Evolutionary conservation across 2,113 vertebrate genomes (phyloP).

Genomic region (Tachycineta bicolor): DNA sequence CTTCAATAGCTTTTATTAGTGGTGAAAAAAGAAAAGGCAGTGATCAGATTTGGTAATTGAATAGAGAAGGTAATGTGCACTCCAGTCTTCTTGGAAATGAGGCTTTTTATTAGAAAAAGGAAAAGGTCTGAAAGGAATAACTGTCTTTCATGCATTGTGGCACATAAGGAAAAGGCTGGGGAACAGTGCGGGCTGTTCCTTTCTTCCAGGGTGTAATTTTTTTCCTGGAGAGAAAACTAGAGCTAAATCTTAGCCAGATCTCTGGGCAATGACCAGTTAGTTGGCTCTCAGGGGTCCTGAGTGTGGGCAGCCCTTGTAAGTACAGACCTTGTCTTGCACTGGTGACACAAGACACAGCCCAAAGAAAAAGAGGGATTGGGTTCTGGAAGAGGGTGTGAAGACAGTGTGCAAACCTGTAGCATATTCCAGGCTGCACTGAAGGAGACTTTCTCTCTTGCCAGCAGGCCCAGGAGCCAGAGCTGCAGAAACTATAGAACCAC

Average conservation of each 20-base stretch:
- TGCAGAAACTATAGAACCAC: not conserved
- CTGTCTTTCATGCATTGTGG: not conserved
- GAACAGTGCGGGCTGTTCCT: not conserved
- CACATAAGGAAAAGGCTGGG: not conserved
- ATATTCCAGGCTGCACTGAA: not conserved
- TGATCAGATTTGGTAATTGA: slow-evolving; percentile 32
- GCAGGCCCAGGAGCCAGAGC: not conserved
- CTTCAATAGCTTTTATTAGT: slow-evolving; percentile 41
- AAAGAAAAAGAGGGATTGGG: not conserved
- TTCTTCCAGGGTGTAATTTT: not conserved
- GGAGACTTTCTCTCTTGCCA: not conserved
- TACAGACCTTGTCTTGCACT: not conserved
- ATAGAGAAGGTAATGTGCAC: slow-evolving; percentile 35
- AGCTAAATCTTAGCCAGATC: not conserved
- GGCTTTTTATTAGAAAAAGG: slow-evolving; percentile 45
- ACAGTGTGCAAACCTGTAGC: not conserved
- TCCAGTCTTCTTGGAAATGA: slow-evolving; percentile 31
- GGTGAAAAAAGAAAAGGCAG: slow-evolving; percentile 4
- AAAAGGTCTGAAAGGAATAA: slow-evolving; percentile 7
- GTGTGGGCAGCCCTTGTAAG: not conserved
- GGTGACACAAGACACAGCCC: not conserved
- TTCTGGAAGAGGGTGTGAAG: not conserved
- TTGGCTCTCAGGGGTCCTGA: not conserved
- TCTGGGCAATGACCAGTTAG: not conserved
- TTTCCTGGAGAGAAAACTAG: not conserved